Evolutionary conservation across 2,113 vertebrate species (phyloP), one percentile per base, ranked within the genome.

Genomic region (Rhipidura dahli): DNA sequence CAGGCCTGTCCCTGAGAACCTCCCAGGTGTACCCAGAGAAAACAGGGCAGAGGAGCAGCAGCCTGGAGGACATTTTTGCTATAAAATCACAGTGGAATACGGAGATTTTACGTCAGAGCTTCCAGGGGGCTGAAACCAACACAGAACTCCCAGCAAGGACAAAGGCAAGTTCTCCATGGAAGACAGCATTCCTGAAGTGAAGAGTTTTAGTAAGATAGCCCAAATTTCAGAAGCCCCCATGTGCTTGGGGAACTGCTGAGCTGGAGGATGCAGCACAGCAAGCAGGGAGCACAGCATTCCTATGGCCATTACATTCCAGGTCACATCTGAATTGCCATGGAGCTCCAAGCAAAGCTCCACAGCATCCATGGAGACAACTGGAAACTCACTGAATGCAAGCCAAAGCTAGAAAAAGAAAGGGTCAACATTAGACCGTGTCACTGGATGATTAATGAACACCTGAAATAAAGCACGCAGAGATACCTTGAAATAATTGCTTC

Each of bases 291-390:
- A 17, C 66, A 80, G 56, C 59, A 44, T 33, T 96, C 63, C 90
- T 60, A 35, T 10, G 79, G 66, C 53, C 3, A 84, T 56, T 72
- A 21, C 85, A 87, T 92, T 83, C 92, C 94, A 94, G 91, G 86
- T 92, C 92, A 83, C 69, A 87, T 94, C 80, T 70, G 49, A 91
- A 92, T 91, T 75, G 94, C 88, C 89, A 94, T 78, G 93, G 93
- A 96, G 88, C 93, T 57, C 49, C 88, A 73, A 86, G 49, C 93
- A 86, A 66, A 93, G 69, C 80, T 77, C 61, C 80, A 11, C 70
- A 90, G 87, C 94, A 93, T 40, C 91, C 93, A 54, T 66, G 83
- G 91, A 47, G 75, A 89, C 93, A 91, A 80, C 79, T 76, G 65
- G 88, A 18, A 90, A 78, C 80, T 86, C 75, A 30, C 68, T 70